Percentiles rank a stretch among this genome's conserved stretches.
Evolutionary conservation across 2,113 vertebrate genomes (phyloP).

Genomic region (Myocastor coypus): DNA sequence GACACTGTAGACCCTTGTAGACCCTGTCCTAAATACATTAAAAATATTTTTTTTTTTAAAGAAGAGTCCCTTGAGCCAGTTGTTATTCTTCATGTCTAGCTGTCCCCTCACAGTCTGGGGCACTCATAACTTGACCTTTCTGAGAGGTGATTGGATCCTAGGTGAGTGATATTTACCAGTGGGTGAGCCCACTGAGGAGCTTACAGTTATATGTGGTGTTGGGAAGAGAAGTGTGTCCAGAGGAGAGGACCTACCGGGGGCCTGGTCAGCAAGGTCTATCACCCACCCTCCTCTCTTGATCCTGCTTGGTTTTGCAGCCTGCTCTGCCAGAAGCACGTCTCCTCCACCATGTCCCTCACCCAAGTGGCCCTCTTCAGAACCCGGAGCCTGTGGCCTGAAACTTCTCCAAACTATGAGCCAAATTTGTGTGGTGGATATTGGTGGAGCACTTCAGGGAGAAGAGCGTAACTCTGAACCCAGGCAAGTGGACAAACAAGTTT

Average conservation of each 20-base stretch:
- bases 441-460: background rate
- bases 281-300: background rate
- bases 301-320: background rate
- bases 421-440: background rate
- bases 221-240: background rate
- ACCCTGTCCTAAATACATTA: too few relatives aligned
- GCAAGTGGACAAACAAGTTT: background rate
- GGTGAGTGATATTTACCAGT: background rate
- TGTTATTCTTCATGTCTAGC: background rate
- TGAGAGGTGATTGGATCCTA: background rate
- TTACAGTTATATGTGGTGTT: background rate
- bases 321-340: background rate
- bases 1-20: too few relatives aligned
- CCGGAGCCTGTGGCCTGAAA: background rate
- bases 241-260: background rate
- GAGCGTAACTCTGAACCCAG: background rate
- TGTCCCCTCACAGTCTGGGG: background rate
- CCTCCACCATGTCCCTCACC: background rate
- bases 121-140: background rate
- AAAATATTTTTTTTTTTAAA: too few relatives aligned
- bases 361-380: background rate
- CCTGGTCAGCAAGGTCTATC: too few relatives aligned
- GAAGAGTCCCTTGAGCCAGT: background rate
- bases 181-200: background rate
- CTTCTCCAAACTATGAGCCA: background rate